Percentiles rank a stretch among this genome's conserved stretches.
These are phyloP conservation scores for Heteronetta atricapilla DNA, from an alignment of 2,113 vertebrate species.

Conservation along the genomic window DNA sequence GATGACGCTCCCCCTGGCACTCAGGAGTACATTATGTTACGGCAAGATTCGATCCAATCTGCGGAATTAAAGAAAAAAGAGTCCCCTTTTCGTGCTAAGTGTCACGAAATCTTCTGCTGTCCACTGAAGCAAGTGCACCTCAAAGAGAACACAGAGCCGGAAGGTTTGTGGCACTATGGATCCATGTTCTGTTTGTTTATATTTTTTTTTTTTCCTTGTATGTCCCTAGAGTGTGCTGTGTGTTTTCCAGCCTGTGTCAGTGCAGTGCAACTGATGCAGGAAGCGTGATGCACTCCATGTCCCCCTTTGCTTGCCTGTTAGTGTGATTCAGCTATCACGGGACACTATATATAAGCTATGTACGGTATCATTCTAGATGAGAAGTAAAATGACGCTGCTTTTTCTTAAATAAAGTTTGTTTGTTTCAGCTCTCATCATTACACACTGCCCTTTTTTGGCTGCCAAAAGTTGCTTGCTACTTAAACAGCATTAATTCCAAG, in stretches of 20 bases:
- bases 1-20: slow-evolving; percentile 99
- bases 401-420: slow-evolving; percentile 58
- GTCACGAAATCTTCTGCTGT: slow-evolving; percentile 99
- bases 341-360: slow-evolving; percentile 22
- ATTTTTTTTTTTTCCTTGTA: slow-evolving; percentile 68
- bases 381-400: slow-evolving; percentile 47
- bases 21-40: slow-evolving; percentile 99
- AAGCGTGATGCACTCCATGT: slow-evolving; percentile 55
- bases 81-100: slow-evolving; percentile 99
- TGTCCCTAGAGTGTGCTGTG: slow-evolving; percentile 78
- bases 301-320: slow-evolving; percentile 69
- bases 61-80: slow-evolving; percentile 99
- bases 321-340: slow-evolving; percentile 58
- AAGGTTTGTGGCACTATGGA: slow-evolving; percentile 94
- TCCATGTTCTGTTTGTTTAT: slow-evolving; percentile 81
- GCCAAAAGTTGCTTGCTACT: slow-evolving; percentile 78
- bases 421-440: slow-evolving; percentile 71
- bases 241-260: slow-evolving; percentile 68
- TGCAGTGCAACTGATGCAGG: slow-evolving; percentile 33
- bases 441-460: slow-evolving; percentile 73
- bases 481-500: slow-evolving; percentile 34
- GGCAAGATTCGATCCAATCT: slow-evolving; percentile 99
- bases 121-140: slow-evolving; percentile 98
- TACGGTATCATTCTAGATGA: not conserved
- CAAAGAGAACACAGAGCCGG: slow-evolving; percentile 96